Base-by-base conservation (phyloP, 2,888 invertebrate species). In the Dusona sp. region DNA sequence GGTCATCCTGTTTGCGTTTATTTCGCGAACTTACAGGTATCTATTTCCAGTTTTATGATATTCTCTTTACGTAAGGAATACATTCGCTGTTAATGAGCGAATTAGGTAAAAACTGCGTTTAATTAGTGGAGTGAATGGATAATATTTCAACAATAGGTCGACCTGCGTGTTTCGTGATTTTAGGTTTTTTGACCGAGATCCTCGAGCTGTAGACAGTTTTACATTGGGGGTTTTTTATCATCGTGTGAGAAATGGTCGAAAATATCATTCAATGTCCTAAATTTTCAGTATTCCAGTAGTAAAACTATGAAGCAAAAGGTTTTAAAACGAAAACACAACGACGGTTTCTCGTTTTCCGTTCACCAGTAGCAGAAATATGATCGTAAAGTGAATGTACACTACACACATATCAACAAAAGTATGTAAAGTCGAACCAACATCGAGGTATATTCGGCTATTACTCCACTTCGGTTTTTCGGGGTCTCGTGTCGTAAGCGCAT, bases 341-440 rank as follows among this genome's bases (percentile, higher is more conserved):
- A 29, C 13, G 29, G 11, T 36, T 73, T 54, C 33, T 54, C 57
- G 57, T 75, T 45, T 74, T 57, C 33, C 19, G n/a, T 75, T 45
- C 45, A 57, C n/a, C 72, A 61, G 68, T 25, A 25, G 4, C 64
- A 25, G 38, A 72, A 65, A 73, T 54, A 67, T 33, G 45, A 74
- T 70, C 75, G 61, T 74, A 74, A 29, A 77, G 61, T 38, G 25
- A 72, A 65, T 48, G 25, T 54, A 51, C 45, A 65, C 29, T 45
- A 33, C 3, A 78, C 9, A 67, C 67, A 13, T 51, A 51, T 48
- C 51, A 25, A 42, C 19, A 67, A 51, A 29, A 72, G 48, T 79
- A 82, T 48, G 82, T 82, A 79, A 75, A 82, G 82, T 79, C 51
- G 81, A 79, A 84, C 68, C 78, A 65, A 79, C 68, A 25, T 84